These are phyloP conservation scores for Prunella himalayana DNA, from an alignment of 2,113 vertebrate species.

Conservation along the genomic window DNA sequence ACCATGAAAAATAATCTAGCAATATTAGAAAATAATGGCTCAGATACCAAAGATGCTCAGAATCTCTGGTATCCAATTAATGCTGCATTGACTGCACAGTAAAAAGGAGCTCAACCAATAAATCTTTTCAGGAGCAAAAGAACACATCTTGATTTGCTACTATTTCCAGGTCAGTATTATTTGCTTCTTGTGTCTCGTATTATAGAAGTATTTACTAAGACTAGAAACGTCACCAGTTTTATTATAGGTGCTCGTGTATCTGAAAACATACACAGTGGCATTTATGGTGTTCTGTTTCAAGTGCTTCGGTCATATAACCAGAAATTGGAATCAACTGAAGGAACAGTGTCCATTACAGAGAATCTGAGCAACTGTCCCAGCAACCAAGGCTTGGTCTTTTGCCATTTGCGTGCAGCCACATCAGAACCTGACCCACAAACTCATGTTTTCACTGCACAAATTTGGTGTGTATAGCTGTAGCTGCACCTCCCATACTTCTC, in stretches of 20 bases:
- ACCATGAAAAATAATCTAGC: background rate
- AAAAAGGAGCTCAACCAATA: background rate
- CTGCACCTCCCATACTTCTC: background rate
- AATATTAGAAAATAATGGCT: background rate
- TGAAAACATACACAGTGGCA: background rate
- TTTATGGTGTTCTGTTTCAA: background rate
- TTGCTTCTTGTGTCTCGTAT: background rate
- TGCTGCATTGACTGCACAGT: fast-evolving
- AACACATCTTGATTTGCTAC: background rate
- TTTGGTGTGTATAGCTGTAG: background rate
- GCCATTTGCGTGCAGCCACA: background rate
- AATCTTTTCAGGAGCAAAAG: background rate
- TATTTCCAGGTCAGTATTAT: background rate
- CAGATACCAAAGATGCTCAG: background rate
- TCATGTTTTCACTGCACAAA: background rate
- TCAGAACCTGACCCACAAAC: background rate
- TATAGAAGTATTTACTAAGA: background rate
- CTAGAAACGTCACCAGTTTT: background rate
- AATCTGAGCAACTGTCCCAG: background rate
- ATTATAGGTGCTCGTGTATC: background rate
- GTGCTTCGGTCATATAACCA: background rate
- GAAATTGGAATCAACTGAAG: background rate
- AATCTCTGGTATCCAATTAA: background rate
- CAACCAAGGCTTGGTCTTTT: background rate
- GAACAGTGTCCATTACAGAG: background rate